These are phyloP conservation scores for Drosophila falleni DNA, from an alignment of 2,888 invertebrate species.

Conservation along the genomic window DNA sequence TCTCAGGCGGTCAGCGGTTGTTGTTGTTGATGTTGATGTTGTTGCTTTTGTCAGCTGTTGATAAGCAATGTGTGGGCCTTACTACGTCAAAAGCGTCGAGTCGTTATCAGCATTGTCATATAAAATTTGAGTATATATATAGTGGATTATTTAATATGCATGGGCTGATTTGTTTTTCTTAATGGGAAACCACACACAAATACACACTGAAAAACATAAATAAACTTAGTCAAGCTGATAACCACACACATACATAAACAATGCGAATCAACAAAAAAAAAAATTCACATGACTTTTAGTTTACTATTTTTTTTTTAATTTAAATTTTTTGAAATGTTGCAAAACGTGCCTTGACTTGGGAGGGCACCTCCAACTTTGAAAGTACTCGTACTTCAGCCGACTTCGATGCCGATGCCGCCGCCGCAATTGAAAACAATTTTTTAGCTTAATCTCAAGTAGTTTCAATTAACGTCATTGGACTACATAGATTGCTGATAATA, in stretches of 20 bases:
- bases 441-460: constrained; percentile 73
- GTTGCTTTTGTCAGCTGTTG: constrained; percentile 42
- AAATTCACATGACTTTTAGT: constrained; percentile 37
- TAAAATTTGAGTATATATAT: constrained; percentile 29
- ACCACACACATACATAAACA: constrained; percentile 1
- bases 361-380: constrained; percentile 29
- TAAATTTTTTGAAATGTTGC: constrained; percentile 3
- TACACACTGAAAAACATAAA: constrained; percentile 14
- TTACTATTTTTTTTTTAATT: constrained; percentile 7
- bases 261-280: not conserved
- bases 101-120: constrained; percentile 49
- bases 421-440: constrained; percentile 66
- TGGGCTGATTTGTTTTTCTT: constrained; percentile 56
- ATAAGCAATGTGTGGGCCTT: constrained; percentile 57
- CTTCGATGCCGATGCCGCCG: constrained; percentile 11
- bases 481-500: constrained; percentile 75
- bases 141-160: constrained; percentile 50
- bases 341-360: constrained; percentile 35
- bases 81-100: constrained; percentile 63
- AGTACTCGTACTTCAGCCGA: constrained; percentile 2
- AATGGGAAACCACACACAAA: constrained; percentile 59
- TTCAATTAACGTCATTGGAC: constrained; percentile 82
- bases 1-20: constrained; percentile 46
- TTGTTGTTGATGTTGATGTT: constrained; percentile 32
- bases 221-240: constrained; percentile 33